Conservation (phyloP, 2,113 vertebrate species). For the Irena cyanogastra region DNA sequence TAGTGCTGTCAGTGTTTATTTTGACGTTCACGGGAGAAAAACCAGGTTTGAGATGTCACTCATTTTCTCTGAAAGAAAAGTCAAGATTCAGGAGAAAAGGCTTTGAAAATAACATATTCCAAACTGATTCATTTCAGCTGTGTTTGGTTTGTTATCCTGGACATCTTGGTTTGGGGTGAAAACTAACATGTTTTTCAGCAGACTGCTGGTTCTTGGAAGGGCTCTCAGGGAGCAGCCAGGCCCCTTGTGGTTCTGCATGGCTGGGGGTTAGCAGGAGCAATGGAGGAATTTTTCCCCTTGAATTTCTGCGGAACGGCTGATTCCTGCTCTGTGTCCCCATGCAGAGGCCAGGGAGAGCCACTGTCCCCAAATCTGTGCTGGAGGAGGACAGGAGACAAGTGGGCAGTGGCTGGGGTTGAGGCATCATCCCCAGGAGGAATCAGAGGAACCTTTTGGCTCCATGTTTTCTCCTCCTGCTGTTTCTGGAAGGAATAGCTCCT, state of each 20-base stretch:
- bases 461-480: not conserved
- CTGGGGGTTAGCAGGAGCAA: not conserved
- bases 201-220: not conserved
- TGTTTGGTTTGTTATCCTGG: not conserved
- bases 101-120: not conserved
- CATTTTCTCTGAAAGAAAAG: not conserved
- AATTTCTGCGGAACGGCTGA: not conserved
- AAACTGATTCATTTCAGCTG: not conserved
- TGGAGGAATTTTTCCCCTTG: not conserved
- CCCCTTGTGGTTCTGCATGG: not conserved
- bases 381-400: not conserved
- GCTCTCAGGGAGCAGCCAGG: not conserved
- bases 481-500: not conserved
- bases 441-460: not conserved
- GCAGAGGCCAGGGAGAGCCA: not conserved
- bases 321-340: not conserved
- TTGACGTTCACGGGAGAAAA: not conserved
- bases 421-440: not conserved
- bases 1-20: constrained; percentile 4
- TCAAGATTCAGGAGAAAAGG: not conserved
- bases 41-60: not conserved
- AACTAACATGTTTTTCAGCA: not conserved
- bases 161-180: not conserved
- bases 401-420: not conserved
- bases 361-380: not conserved